These are phyloP conservation scores for Mobula hypostoma DNA, from an alignment of 2,113 vertebrate species.

Conservation along the genomic window DNA sequence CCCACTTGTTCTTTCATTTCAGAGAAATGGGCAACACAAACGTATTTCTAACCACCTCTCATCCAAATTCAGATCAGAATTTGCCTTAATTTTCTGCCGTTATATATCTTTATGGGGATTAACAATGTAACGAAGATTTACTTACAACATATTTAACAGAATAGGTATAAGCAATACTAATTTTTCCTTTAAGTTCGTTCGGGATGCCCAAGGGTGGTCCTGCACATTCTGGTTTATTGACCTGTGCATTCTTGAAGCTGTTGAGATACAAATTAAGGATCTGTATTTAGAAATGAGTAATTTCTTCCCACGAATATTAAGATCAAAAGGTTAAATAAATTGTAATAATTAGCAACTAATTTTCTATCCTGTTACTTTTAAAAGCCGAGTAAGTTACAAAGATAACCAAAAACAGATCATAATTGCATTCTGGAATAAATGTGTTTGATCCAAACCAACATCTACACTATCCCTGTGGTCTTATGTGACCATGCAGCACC, in stretches of 20 bases:
- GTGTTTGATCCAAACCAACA: too few relatives aligned
- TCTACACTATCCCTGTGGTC: too few relatives aligned
- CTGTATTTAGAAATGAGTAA: constrained; percentile 4
- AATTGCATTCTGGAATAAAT: too few relatives aligned
- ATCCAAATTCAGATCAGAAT: neutral
- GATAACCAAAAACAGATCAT: too few relatives aligned
- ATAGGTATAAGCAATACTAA: constrained; percentile 79
- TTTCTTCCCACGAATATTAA: neutral
- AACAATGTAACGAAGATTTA: neutral
- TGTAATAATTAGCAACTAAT: too few relatives aligned
- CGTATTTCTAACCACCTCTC: neutral
- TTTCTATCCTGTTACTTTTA: too few relatives aligned
- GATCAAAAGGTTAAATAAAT: neutral
- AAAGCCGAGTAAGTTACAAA: too few relatives aligned
- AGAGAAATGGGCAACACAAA: neutral
- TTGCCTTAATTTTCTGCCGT: neutral
- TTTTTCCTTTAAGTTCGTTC: constrained; percentile 59
- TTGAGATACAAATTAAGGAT: constrained; percentile 39
- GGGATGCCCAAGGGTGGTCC: constrained; percentile 79
- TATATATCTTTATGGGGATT: too few relatives aligned
- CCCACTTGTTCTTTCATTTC: neutral
- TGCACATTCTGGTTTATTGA: constrained; percentile 65
- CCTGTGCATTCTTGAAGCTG: constrained; percentile 74
- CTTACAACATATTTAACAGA: constrained; percentile 78
- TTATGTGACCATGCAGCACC: too few relatives aligned